These are phyloP conservation scores for Megamerina dolium DNA, from an alignment of 2,888 invertebrate genomes.

Conservation along the genomic window DNA sequence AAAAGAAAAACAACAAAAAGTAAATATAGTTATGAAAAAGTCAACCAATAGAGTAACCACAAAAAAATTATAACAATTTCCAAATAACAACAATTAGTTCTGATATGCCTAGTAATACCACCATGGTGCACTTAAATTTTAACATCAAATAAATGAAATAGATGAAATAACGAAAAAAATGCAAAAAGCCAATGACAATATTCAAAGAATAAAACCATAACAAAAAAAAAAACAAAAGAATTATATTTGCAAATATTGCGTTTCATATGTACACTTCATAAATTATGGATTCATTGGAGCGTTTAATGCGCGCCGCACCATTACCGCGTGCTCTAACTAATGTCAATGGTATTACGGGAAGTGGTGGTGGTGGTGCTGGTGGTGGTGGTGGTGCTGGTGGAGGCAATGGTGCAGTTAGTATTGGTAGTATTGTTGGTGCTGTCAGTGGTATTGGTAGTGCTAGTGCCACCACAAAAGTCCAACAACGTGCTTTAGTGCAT, in stretches of 20 bases:
- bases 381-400: too few relatives aligned
- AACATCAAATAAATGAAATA: conserved; percentile 2
- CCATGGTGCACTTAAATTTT: conserved; percentile 12
- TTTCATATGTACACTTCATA: conserved; percentile 11
- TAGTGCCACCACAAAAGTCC: conserved; percentile 48
- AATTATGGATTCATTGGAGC: conserved; percentile 75
- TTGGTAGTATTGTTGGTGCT: too few relatives aligned
- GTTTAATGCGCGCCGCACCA: conserved; percentile 68
- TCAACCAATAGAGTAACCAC: too few relatives aligned
- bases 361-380: conserved; percentile 30
- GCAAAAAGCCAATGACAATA: conserved; percentile 5
- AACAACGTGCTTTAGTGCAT: conserved; percentile 66
- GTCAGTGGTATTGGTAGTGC: conserved; percentile 33
- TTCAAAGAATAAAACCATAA: conserved; percentile 8
- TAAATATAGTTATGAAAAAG: too few relatives aligned
- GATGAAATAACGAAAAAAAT: conserved; percentile 1
- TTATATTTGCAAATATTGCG: conserved; percentile 1
- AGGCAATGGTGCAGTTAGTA: too few relatives aligned
- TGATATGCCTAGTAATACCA: conserved; percentile 5
- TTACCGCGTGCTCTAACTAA: conserved; percentile 59
- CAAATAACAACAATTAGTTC: too few relatives aligned
- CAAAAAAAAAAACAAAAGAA: conserved; percentile 6
- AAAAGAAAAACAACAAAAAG: not conserved
- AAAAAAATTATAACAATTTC: too few relatives aligned
- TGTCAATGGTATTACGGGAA: conserved; percentile 36